Evolutionary conservation across 1,140 invertebrate species (phyloP), one percentile per base, ranked within the genome.

Genomic region (Stegodyphus mimosarum): DNA sequence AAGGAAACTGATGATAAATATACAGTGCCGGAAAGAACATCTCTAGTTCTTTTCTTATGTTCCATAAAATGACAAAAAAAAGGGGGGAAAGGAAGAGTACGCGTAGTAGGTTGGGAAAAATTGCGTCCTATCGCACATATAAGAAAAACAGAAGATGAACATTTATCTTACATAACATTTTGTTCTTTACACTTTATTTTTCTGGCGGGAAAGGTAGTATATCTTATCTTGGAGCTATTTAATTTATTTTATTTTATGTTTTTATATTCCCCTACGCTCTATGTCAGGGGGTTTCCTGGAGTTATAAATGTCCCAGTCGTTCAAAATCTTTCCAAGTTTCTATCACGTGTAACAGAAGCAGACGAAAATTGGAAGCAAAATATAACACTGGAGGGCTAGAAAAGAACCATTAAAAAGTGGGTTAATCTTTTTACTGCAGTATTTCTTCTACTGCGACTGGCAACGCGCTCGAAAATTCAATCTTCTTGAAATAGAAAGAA

Each of bases 351-450:
- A 79, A 60, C 77, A 53, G 66, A 60, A 18, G 15, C 69, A 50
- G 11, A 52, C 53, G 78, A 81, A 81, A 81, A 81, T 81, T 81
- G 78, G 78, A 81, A 72, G 78, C 69, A 81, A 81, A 81, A 81
- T 81, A 72, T 72, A 81, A 81, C 78, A 81, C 77, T 80, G 50
- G 66, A 67, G 33, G 77, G 77, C 64, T 80, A 72, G 49, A 72
- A 81, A 72, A 81, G 78, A 81, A 81, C 78, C 69, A 81, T 81
- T 81, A 81, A 81, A 81, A 81, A 81, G 69, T 81, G 78, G 78
- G 78, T 81, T 72, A 81, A 81, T 81, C 78, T 81, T 81, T 81
- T 81, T 81, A 81, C 18, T 67, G 50, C 69, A 55, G 78, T 80
- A 71, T 80, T 80, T 80, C 78, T 80, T 18, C 52, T 55, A 80